phyloP scores from a whole-genome alignment of 2,113 vertebrate genomes.

The Percina caprodes region DNA sequence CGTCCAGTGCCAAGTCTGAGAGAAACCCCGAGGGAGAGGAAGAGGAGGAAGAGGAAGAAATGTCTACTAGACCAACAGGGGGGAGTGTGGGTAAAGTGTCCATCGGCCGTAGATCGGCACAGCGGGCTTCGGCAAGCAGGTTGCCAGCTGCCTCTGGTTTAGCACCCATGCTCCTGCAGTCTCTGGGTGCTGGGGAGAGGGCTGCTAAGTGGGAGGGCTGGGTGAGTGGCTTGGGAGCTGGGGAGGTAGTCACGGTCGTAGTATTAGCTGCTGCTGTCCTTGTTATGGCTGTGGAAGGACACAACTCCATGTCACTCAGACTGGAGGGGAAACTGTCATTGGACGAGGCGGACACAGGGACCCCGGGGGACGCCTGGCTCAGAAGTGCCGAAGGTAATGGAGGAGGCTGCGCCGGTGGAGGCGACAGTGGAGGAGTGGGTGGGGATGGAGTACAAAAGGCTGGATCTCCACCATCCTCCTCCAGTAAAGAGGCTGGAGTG shows the following conservation, averaged over 20 bases:
- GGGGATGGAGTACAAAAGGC: slow-evolving; percentile 88
- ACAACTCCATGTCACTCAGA: slow-evolving; percentile 94
- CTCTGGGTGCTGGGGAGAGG: slow-evolving; percentile 73
- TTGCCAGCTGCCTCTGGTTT: slow-evolving; percentile 83
- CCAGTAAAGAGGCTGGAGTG: slow-evolving; percentile 95
- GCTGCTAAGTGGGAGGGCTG: slow-evolving; percentile 43
- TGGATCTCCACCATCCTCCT: slow-evolving; percentile 87
- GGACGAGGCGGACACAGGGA: slow-evolving; percentile 67
- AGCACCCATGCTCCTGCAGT: slow-evolving; percentile 74
- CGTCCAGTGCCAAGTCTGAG: slow-evolving; percentile 97
- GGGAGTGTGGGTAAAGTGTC: slow-evolving; percentile 82
- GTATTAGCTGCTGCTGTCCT: slow-evolving; percentile 75
- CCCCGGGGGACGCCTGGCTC: slow-evolving; percentile 79
- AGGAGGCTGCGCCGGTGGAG: slow-evolving; percentile 84
- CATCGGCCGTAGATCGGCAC: slow-evolving; percentile 86
- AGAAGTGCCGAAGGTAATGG: slow-evolving; percentile 65
- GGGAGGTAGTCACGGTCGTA: slow-evolving; percentile 91
- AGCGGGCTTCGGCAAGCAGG: slow-evolving; percentile 81
- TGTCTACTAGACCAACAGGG: slow-evolving; percentile 88
- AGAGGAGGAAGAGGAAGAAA: slow-evolving; percentile 78
- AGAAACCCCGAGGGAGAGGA: slow-evolving; percentile 94
- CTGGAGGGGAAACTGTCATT: slow-evolving; percentile 91
- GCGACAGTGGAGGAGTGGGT: slow-evolving; percentile 77
- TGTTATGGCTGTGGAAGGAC: slow-evolving; percentile 77
- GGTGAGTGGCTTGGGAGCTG: slow-evolving; percentile 59